These are phyloP conservation scores for Portevinia maculata DNA, from an alignment of 2,888 invertebrate species.

Conservation along the genomic window DNA sequence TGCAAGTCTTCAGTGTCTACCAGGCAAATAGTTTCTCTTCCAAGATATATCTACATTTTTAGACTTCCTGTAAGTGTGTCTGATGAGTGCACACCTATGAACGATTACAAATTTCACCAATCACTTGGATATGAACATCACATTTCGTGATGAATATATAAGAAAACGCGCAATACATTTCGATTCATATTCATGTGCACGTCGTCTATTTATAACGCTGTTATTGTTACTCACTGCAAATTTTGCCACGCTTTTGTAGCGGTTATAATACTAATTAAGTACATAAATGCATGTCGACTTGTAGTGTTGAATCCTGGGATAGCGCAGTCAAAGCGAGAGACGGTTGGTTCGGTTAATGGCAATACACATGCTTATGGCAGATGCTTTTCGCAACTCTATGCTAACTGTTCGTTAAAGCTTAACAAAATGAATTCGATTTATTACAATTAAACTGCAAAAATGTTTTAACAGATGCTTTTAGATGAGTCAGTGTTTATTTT, in stretches of 20 bases:
- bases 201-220: conserved; percentile 9
- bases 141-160: conserved; percentile 25
- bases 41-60: background rate
- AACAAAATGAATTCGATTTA: background rate
- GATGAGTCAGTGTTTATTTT: conserved; percentile 27
- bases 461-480: conserved; percentile 1
- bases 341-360: background rate
- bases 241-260: background rate
- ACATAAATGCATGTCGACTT: background rate
- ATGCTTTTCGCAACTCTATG: conserved; percentile 36
- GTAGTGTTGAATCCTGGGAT: background rate
- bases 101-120: background rate
- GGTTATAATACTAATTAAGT: background rate
- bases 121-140: conserved; percentile 15
- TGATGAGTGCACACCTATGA: conserved; percentile 24
- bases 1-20: background rate
- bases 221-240: background rate
- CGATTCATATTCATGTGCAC: conserved; percentile 14
- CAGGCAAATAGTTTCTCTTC: background rate
- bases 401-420: conserved; percentile 19
- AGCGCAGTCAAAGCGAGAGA: background rate
- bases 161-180: conserved; percentile 20
- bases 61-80: background rate
- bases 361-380: conserved; percentile 10
- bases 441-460: background rate